These are phyloP conservation scores for Lepidocyrtoides sp. DNA, from an alignment of 2,888 invertebrate species.

Conservation along the genomic window DNA sequence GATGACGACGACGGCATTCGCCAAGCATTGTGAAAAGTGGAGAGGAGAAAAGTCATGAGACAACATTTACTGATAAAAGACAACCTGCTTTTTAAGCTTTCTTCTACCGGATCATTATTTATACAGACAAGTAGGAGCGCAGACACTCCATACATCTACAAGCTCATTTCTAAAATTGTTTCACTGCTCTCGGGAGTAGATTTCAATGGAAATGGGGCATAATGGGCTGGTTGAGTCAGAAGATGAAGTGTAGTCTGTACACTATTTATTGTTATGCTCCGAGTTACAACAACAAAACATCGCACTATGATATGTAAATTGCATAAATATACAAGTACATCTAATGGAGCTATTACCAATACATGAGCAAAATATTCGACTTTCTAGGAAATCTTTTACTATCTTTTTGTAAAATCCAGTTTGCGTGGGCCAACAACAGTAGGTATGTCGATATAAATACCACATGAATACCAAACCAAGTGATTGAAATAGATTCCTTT, in stretches of 20 bases:
- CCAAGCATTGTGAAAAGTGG: neutral
- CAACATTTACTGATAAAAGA: conserved; percentile 10
- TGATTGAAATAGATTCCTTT: conserved; percentile 23
- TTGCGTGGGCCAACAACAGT: neutral
- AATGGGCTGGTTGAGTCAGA: neutral
- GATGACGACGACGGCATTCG: conserved; percentile 2
- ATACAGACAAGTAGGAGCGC: neutral
- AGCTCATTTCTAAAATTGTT: conserved; percentile 19
- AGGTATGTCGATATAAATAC: neutral
- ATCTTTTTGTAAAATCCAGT: neutral
- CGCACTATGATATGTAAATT: too few species aligned
- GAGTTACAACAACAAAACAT: too few species aligned
- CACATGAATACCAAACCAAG: neutral
- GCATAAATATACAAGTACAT: too few species aligned
- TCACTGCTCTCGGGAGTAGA: neutral
- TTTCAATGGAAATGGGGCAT: conserved; percentile 2
- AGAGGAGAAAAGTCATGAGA: conserved; percentile 35
- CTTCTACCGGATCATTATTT: conserved; percentile 42
- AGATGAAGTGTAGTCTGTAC: neutral
- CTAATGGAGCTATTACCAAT: neutral
- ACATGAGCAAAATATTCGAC: neutral
- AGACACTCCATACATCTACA: neutral
- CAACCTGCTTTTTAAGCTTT: conserved; percentile 17
- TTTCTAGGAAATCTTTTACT: neutral
- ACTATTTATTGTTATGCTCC: neutral